These are phyloP conservation scores for Rhodinocichla rosea DNA, from an alignment of 2,113 vertebrate species.

Conservation along the genomic window DNA sequence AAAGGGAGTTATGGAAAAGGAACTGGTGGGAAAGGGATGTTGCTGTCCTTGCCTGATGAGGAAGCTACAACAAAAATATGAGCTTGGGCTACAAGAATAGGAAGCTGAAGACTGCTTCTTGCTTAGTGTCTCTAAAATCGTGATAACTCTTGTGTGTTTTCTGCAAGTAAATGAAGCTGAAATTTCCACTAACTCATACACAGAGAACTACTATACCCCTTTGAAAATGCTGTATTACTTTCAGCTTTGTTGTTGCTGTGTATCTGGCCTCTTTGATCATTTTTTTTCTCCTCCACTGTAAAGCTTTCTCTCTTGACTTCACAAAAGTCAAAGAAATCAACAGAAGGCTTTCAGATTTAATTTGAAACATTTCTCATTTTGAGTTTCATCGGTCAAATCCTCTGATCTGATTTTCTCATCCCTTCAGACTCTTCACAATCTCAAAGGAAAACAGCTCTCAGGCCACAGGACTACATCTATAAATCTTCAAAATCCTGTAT, in stretches of 20 bases:
- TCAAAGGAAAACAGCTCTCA: constrained; percentile 42
- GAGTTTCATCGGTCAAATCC: constrained; percentile 40
- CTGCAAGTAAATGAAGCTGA: neutral
- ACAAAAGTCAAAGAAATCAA: constrained; percentile 14
- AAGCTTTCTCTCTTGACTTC: constrained; percentile 4
- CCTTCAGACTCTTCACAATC: constrained; percentile 32
- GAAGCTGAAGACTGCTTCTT: neutral
- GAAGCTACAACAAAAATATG: neutral
- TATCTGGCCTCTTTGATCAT: neutral
- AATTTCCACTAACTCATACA: neutral
- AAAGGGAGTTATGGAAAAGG: neutral
- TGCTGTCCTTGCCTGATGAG: neutral
- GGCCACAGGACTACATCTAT: constrained; percentile 20
- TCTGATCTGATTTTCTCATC: constrained; percentile 57
- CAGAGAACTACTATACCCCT: neutral
- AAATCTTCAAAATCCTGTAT: constrained; percentile 54
- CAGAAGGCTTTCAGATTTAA: constrained; percentile 29
- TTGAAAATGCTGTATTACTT: neutral
- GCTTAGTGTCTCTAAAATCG: neutral
- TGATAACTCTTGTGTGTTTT: neutral
- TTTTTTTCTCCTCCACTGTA: neutral
- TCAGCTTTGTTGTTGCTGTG: neutral
- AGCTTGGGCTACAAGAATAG: neutral
- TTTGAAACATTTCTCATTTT: constrained; percentile 48
- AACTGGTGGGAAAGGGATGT: neutral